Evolutionary conservation across 92 coral and sea anemone genomes (phyloP), one percentile per base, ranked within the genome.

Genomic region (Paramuricea clavata): DNA sequence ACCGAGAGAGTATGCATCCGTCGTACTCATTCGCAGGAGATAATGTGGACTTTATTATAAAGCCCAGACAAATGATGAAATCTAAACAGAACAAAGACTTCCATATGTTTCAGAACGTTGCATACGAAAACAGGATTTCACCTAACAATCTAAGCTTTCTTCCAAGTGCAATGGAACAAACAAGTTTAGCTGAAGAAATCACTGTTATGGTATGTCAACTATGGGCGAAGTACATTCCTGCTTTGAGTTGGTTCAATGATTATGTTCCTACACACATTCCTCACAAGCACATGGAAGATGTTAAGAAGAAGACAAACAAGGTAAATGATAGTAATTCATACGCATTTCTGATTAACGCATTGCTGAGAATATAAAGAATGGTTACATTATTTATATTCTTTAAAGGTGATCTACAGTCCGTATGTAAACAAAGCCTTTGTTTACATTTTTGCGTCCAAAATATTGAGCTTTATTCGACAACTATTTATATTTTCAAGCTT

Each of bases 21-120:
- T 87, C 88, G 0, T 90, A 87, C 33, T 87, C 91, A 17, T 87
- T 90, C 32, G 76, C 93, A 36, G 91, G 93, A 10, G 93, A 90
- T 35, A 87, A 86, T 59, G 91, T 87, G 41, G 93, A 90, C 50
- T 75, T 69, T 44, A 52, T 61, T 15, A 27, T 65, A 5, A 16
- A 19, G 0, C 69, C 79, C 8, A 6, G 91, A 0, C 93, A 90
- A 33, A 90, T 82, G 86, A 90, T 89, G n/a, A n/a, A n/a, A 54
- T 35, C 49, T 7, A 90, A 86, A 50, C 33, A 30, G 5, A 86
- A 64, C 85, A 90, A 87, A 5, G 88, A 86, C 27, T 89, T 84
- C 30, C 93, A 90, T 22, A 86, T 90, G 86, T 90, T 50, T 22
- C 89, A 75, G 49, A 4, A 28, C 30, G 91, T 87, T 0, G 21